These are phyloP conservation scores for Leistus spinibarbis DNA, from an alignment of 2,888 invertebrate genomes.

Conservation along the genomic window DNA sequence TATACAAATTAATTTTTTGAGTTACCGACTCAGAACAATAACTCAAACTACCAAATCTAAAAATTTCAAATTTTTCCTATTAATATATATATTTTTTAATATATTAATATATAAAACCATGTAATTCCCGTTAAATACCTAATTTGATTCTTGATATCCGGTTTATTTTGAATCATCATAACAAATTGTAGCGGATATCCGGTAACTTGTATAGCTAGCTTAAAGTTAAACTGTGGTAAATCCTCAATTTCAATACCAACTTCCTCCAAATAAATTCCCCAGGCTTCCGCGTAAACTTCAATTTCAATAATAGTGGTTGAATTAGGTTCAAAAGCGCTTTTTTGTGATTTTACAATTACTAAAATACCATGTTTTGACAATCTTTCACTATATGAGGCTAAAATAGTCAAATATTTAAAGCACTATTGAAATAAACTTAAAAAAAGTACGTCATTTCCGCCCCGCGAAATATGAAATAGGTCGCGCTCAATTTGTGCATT, in stretches of 20 bases:
- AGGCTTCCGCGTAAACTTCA: slow-evolving; percentile 57
- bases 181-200: slow-evolving; percentile 54
- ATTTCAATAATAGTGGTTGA: slow-evolving; percentile 50
- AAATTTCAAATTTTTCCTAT: too few species aligned
- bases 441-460: too few species aligned
- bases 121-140: neutral
- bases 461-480: too few species aligned
- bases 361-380: slow-evolving; percentile 51
- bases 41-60: slow-evolving; percentile 47
- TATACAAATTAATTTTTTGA: slow-evolving; percentile 48
- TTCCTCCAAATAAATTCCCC: slow-evolving; percentile 58
- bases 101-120: too few species aligned
- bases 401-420: slow-evolving; percentile 39
- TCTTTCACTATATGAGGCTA: slow-evolving; percentile 48
- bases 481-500: too few species aligned
- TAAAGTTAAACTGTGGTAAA: slow-evolving; percentile 52
- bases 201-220: slow-evolving; percentile 52
- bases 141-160: slow-evolving; percentile 47
- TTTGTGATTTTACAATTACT: slow-evolving; percentile 48
- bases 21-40: slow-evolving; percentile 40
- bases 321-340: slow-evolving; percentile 46
- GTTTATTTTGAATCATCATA: slow-evolving; percentile 49
- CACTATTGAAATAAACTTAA: neutral
- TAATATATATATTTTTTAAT: too few species aligned
- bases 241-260: slow-evolving; percentile 54